phyloP scores from a whole-genome alignment of 2,113 vertebrate species.

The Eolophus roseicapilla region DNA sequence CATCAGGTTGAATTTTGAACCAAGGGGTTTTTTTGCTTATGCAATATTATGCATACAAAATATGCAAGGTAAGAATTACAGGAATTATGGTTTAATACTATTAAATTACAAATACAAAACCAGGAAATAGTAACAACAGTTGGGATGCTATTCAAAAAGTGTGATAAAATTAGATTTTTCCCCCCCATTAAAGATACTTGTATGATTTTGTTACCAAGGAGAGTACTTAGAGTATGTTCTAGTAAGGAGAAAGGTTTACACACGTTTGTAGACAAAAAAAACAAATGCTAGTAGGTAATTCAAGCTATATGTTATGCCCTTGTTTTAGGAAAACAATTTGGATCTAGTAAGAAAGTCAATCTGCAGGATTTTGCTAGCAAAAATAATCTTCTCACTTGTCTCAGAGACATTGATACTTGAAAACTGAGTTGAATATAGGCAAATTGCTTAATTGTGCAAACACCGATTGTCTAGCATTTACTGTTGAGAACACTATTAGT shows the following conservation, averaged over 20 bases:
- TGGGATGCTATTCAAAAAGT: not conserved
- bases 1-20: not conserved
- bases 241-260: not conserved
- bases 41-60: not conserved
- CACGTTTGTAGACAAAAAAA: not conserved
- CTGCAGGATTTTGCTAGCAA: not conserved
- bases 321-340: not conserved
- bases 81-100: not conserved
- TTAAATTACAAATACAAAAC: not conserved
- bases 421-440: not conserved
- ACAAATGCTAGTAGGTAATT: not conserved
- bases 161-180: not conserved
- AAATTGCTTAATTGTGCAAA: not conserved
- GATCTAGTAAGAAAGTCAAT: not conserved
- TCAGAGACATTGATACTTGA: not conserved
- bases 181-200: not conserved
- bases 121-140: not conserved
- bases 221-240: not conserved
- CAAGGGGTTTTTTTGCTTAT: not conserved
- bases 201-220: not conserved
- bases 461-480: not conserved
- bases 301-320: not conserved
- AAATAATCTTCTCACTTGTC: not conserved
- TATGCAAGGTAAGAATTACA: not conserved
- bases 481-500: not conserved